Conservation (phyloP, 2,113 vertebrate species). For the Tamias sibiricus region DNA sequence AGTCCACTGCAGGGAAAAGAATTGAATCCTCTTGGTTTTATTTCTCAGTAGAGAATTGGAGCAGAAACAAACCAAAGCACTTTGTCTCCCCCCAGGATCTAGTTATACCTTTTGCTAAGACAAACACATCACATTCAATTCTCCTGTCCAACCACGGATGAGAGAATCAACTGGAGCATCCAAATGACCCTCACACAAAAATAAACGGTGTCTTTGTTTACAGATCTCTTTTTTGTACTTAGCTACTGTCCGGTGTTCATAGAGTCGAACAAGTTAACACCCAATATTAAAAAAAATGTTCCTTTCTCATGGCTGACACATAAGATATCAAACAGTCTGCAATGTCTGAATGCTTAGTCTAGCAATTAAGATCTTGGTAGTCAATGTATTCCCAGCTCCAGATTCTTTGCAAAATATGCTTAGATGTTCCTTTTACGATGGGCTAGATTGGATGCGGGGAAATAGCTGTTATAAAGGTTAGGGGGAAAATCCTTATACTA, state of each 20-base stretch:
- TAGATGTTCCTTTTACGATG: conserved; percentile 48
- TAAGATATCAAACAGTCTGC: conserved; percentile 57
- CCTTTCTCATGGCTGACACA: background rate
- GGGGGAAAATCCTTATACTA: conserved; percentile 60
- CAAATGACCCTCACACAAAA: conserved; percentile 43
- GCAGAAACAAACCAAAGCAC: conserved; percentile 73
- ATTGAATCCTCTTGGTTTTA: conserved; percentile 81
- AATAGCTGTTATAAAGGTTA: conserved; percentile 71
- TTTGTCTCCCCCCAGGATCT: conserved; percentile 73
- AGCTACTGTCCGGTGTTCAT: background rate
- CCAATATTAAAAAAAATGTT: conserved; percentile 25
- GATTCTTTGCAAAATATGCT: conserved; percentile 63
- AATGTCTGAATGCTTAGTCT: conserved; percentile 36
- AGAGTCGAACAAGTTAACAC: background rate
- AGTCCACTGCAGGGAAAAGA: conserved; percentile 74
- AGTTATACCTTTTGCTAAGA: conserved; percentile 73
- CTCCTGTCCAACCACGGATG: conserved; percentile 53
- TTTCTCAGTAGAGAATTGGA: conserved; percentile 76
- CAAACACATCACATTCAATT: conserved; percentile 70
- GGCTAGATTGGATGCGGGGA: conserved; percentile 54
- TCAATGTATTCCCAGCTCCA: conserved; percentile 14
- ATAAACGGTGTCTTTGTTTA: conserved; percentile 39
- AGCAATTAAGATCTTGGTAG: conserved; percentile 30
- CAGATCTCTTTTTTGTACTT: conserved; percentile 12
- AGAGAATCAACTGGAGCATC: conserved; percentile 44